Evolutionary conservation across 1,140 invertebrate genomes (phyloP).

Genomic region (Diuraphis noxia): DNA sequence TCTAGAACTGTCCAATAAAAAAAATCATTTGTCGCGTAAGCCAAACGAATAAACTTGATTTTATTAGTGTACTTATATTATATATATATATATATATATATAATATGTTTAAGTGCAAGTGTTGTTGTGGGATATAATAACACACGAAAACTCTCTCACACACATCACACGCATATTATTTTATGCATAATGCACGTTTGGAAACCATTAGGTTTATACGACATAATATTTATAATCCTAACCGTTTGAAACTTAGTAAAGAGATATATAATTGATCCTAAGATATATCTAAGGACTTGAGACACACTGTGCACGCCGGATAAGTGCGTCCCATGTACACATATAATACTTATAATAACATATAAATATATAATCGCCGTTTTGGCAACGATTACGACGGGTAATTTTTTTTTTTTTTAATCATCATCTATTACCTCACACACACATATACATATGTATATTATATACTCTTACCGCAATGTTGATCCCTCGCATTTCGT

Average conservation of each 20-base stretch:
- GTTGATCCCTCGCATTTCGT: not conserved
- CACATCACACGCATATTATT: not conserved
- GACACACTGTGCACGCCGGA: not conserved
- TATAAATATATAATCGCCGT: not conserved
- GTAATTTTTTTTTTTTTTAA: not conserved
- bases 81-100: too few relatives aligned
- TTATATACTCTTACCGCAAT: not conserved
- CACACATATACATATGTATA: too few relatives aligned
- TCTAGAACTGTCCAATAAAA: not conserved
- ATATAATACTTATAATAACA: too few relatives aligned
- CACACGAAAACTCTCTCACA: not conserved
- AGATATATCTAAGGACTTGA: too few relatives aligned
- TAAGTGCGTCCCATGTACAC: not conserved
- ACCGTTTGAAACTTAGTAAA: not conserved
- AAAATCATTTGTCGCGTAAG: not conserved
- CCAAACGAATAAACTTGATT: not conserved
- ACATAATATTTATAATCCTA: too few relatives aligned
- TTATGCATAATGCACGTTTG: not conserved
- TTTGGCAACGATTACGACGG: not conserved
- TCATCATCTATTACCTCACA: not conserved
- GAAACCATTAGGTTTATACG: not conserved
- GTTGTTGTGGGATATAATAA: not conserved
- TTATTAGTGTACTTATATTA: not conserved
- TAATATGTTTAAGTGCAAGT: not conserved
- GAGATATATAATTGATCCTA: not conserved